Conservation (phyloP, 1,140 invertebrate genomes). For the Orchesella cincta region DNA sequence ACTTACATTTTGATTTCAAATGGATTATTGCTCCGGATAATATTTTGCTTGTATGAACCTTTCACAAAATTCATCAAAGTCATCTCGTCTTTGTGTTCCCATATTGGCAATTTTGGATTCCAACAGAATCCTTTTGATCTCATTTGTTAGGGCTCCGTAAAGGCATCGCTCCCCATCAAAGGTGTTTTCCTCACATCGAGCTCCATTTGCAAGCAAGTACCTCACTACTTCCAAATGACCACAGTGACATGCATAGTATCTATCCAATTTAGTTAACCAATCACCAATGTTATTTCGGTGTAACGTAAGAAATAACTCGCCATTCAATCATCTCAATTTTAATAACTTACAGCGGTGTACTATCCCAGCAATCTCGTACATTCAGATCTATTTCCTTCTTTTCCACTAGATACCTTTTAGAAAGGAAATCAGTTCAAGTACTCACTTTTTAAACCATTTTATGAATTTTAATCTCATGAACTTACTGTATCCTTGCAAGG, state of each 20-base stretch:
- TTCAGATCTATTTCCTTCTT: slow-evolving; percentile 61
- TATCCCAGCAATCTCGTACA: slow-evolving; percentile 63
- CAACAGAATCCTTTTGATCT: slow-evolving; percentile 59
- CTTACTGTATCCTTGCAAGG: slow-evolving; percentile 56
- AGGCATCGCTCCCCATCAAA: slow-evolving; percentile 65
- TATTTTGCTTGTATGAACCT: slow-evolving; percentile 55
- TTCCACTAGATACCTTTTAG: slow-evolving; percentile 58
- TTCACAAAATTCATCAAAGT: slow-evolving; percentile 62
- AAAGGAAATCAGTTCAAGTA: neutral
- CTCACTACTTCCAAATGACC: slow-evolving; percentile 61
- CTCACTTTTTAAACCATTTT: neutral
- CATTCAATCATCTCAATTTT: neutral
- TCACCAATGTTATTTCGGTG: neutral
- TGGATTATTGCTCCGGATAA: neutral
- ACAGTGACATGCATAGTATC: slow-evolving; percentile 65
- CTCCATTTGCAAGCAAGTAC: slow-evolving; percentile 61
- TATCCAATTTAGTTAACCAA: slow-evolving; percentile 52
- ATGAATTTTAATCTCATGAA: slow-evolving; percentile 12
- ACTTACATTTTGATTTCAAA: neutral
- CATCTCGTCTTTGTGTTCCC: slow-evolving; percentile 58
- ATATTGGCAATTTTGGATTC: slow-evolving; percentile 60
- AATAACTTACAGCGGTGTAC: slow-evolving; percentile 60
- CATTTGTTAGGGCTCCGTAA: slow-evolving; percentile 62
- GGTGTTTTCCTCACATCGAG: slow-evolving; percentile 63
- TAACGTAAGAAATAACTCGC: neutral